Evolutionary conservation across 2,888 invertebrate species (phyloP).

Genomic region (Phymatocera aterrima): DNA sequence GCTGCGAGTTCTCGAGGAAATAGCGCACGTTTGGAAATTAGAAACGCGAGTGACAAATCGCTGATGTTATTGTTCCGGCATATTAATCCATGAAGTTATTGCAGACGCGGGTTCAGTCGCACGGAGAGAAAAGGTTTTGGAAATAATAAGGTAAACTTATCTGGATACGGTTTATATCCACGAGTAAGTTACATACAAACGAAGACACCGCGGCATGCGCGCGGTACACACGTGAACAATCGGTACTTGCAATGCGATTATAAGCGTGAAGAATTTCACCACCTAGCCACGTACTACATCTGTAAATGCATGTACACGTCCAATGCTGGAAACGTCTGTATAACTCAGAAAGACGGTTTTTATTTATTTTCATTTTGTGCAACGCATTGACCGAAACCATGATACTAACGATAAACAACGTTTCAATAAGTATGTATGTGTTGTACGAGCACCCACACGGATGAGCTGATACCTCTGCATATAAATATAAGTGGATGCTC

Average conservation of each 20-base stretch:
- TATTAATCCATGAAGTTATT: no score
- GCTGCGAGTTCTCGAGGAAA: background rate
- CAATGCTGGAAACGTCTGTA: constrained; percentile 1
- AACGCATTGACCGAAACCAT: constrained; percentile 11
- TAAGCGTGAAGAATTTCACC: background rate
- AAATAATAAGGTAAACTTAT: no score
- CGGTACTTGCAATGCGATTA: background rate
- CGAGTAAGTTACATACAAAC: background rate
- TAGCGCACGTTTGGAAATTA: background rate
- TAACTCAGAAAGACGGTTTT: background rate
- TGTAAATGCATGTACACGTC: background rate
- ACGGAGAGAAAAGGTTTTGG: no score
- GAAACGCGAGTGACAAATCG: background rate
- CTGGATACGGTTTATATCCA: background rate
- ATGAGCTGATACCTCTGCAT: background rate
- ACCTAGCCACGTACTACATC: background rate
- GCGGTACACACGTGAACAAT: constrained; percentile 6
- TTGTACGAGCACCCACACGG: background rate
- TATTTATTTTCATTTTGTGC: background rate
- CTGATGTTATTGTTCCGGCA: background rate
- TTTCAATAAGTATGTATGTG: background rate
- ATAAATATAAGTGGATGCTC: background rate
- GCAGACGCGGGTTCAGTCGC: no score
- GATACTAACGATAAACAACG: constrained; percentile 16
- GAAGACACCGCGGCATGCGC: background rate